These are phyloP conservation scores for Malurus elegans DNA, from an alignment of 2,113 vertebrate genomes.

Conservation along the genomic window DNA sequence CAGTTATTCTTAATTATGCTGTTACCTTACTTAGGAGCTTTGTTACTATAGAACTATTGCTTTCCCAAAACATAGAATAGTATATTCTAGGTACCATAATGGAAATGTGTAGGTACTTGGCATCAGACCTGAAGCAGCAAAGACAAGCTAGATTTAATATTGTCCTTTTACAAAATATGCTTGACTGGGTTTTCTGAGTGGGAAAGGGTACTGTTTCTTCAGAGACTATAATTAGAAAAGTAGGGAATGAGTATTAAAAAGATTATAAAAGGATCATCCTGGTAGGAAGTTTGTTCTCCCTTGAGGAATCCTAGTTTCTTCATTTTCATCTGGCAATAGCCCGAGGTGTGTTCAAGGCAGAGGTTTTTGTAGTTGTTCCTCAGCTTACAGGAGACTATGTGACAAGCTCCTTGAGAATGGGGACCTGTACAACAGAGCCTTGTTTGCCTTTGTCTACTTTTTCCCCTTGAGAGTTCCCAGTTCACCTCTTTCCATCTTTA, in stretches of 20 bases:
- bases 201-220: background rate
- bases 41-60: slow-evolving; percentile 15
- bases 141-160: background rate
- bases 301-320: background rate
- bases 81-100: background rate
- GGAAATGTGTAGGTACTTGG: background rate
- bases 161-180: background rate
- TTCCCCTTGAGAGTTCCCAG: background rate
- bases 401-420: background rate
- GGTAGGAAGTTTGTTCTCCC: background rate
- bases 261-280: background rate
- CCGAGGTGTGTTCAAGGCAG: background rate
- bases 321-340: background rate
- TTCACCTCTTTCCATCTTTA: background rate
- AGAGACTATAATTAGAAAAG: background rate
- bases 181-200: background rate
- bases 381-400: background rate
- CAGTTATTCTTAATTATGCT: slow-evolving; percentile 10
- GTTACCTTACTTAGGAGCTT: slow-evolving; percentile 7
- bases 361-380: background rate
- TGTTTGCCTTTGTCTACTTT: background rate
- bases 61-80: slow-evolving; percentile 24
- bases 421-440: background rate
- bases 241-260: background rate
- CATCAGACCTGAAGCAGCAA: background rate